phyloP scores from a whole-genome alignment of 2,797 vertebrate species.

The Sparus aurata region DNA sequence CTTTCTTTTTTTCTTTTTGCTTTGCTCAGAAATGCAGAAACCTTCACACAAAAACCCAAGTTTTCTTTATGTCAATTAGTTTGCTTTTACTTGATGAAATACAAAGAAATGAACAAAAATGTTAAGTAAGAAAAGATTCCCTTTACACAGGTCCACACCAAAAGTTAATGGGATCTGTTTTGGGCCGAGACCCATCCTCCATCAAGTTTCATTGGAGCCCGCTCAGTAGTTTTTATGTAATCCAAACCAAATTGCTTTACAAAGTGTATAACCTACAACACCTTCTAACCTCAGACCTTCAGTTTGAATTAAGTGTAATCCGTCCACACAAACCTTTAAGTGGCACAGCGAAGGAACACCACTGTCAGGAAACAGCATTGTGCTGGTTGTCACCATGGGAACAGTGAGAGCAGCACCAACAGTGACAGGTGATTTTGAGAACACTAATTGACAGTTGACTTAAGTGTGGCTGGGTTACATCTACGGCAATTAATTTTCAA shows the following conservation, averaged over 20 bases:
- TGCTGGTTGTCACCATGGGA: conserved; percentile 16
- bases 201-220: too few relatives aligned
- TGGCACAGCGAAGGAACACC: neutral
- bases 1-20: neutral
- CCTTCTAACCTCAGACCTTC: neutral
- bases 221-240: too few relatives aligned
- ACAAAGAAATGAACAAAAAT: neutral
- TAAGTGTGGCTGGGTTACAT: too few relatives aligned
- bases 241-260: neutral
- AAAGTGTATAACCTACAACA: neutral
- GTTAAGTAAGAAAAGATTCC: too few relatives aligned
- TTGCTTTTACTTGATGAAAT: neutral
- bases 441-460: too few relatives aligned
- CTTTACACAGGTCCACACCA: too few relatives aligned
- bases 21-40: neutral
- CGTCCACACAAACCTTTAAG: neutral
- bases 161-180: too few relatives aligned
- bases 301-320: neutral
- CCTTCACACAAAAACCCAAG: neutral
- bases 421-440: neutral
- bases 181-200: too few relatives aligned
- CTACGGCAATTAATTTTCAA: too few relatives aligned
- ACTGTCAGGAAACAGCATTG: neutral
- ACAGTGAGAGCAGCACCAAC: conserved; percentile 4
- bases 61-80: neutral